Percentiles rank a stretch among this genome's conserved stretches.
Conservation (phyloP, 2,888 invertebrate species). For the Dasysyrphus tricinctus region DNA sequence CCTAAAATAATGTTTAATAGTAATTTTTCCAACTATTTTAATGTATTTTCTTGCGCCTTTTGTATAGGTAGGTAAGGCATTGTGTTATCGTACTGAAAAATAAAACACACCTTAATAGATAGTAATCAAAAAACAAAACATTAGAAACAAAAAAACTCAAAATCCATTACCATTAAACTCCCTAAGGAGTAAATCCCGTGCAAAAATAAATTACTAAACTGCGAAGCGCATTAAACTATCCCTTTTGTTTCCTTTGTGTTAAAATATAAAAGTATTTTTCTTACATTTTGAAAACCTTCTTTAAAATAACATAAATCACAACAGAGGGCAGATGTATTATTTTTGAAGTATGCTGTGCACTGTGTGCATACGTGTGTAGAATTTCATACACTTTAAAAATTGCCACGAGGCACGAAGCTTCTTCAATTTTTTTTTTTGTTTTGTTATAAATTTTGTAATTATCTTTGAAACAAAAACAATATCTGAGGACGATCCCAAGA, state of each 20-base stretch:
- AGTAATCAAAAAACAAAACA: slow-evolving; percentile 12
- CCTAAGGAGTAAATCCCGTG: slow-evolving; percentile 25
- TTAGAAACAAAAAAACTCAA: neutral
- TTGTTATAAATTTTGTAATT: slow-evolving; percentile 14
- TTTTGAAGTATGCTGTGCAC: neutral
- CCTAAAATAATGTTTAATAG: slow-evolving; percentile 6
- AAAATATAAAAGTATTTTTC: neutral
- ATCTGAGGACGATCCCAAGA: slow-evolving; percentile 13
- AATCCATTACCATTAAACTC: slow-evolving; percentile 12
- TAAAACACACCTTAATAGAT: slow-evolving; percentile 28
- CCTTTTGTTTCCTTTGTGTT: neutral
- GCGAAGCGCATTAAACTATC: slow-evolving; percentile 16
- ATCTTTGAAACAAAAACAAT: slow-evolving; percentile 15
- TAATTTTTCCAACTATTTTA: slow-evolving; percentile 14
- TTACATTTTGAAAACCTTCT: neutral
- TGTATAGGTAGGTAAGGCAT: no score
- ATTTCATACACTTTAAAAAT: neutral
- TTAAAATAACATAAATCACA: slow-evolving; percentile 20
- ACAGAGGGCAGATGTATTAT: neutral
- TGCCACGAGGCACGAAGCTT: slow-evolving; percentile 14
- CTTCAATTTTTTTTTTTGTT: neutral
- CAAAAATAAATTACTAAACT: slow-evolving; percentile 22
- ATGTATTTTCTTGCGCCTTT: slow-evolving; percentile 29
- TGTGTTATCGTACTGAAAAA: neutral
- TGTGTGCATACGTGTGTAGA: slow-evolving; percentile 2